phyloP scores from a whole-genome alignment of 2,888 invertebrate species.

The Lordiphosa fenestrarum region DNA sequence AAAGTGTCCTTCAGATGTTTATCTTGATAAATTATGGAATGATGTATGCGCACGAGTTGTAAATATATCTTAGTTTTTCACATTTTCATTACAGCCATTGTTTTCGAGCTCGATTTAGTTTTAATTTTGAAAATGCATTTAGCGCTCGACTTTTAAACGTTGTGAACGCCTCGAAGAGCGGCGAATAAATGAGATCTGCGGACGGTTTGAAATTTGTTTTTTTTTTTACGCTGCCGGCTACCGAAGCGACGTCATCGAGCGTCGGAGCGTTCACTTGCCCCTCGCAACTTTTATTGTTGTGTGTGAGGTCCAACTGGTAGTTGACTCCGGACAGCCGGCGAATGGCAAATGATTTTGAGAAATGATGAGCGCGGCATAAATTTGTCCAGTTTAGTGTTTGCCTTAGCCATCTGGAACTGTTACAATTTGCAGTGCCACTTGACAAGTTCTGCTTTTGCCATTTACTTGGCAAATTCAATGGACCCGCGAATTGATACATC shows the following conservation, averaged over 20 bases:
- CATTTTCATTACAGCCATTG: constrained; percentile 26
- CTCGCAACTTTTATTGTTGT: constrained; percentile 45
- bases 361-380: constrained; percentile 53
- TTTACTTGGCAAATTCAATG: constrained; percentile 57
- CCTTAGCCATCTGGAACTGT: constrained; percentile 50
- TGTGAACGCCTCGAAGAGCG: constrained; percentile 78
- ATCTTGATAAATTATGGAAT: constrained; percentile 22
- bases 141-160: constrained; percentile 48
- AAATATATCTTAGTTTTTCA: constrained; percentile 18
- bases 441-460: constrained; percentile 33
- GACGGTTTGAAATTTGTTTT: constrained; percentile 78
- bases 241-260: constrained; percentile 51
- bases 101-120: not conserved
- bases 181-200: constrained; percentile 79
- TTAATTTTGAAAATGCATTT: not conserved
- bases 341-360: constrained; percentile 23
- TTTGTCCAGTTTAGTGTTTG: constrained; percentile 66
- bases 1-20: constrained; percentile 39
- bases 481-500: constrained; percentile 46
- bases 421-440: constrained; percentile 65
- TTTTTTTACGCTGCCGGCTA: constrained; percentile 39
- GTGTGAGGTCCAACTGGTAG: constrained; percentile 56
- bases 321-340: constrained; percentile 12
- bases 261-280: constrained; percentile 33
- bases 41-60: constrained; percentile 16